These are phyloP conservation scores for Chiloscyllium punctatum DNA, from an alignment of 2,797 vertebrate species.

Conservation along the genomic window DNA sequence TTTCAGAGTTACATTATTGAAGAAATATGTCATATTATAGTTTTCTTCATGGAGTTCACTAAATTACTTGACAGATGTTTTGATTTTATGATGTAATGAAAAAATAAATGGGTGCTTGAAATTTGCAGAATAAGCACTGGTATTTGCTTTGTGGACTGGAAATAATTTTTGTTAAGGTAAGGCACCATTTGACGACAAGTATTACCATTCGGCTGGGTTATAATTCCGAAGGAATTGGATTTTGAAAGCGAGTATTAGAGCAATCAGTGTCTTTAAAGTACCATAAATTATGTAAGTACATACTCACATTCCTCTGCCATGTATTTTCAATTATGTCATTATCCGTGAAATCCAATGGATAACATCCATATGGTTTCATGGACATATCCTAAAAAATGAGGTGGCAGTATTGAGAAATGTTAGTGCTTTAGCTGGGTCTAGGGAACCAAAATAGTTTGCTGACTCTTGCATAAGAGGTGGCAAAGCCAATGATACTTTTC, in stretches of 20 bases:
- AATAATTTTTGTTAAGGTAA: not conserved
- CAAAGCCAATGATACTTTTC: not conserved
- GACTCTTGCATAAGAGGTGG: not conserved
- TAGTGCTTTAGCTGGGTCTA: not conserved
- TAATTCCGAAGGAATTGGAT: not conserved
- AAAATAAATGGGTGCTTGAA: not conserved
- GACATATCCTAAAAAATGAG: not conserved
- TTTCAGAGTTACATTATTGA: not conserved
- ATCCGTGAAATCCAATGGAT: not conserved
- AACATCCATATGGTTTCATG: not conserved
- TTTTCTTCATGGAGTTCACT: not conserved
- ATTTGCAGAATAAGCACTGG: not conserved
- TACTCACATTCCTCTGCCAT: not conserved
- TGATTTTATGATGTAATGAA: not conserved
- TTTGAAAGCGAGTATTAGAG: not conserved
- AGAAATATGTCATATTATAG: not conserved
- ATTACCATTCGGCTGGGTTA: not conserved
- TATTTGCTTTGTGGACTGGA: not conserved
- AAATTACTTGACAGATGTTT: not conserved
- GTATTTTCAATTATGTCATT: not conserved
- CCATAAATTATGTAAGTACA: not conserved
- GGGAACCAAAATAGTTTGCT: not conserved
- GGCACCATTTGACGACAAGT: not conserved
- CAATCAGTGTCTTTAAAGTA: not conserved
- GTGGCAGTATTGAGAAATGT: not conserved